Percentiles rank a stretch among this genome's conserved stretches.
phyloP scores from a whole-genome alignment of 2,113 vertebrate species.

The Donacobius atricapilla region DNA sequence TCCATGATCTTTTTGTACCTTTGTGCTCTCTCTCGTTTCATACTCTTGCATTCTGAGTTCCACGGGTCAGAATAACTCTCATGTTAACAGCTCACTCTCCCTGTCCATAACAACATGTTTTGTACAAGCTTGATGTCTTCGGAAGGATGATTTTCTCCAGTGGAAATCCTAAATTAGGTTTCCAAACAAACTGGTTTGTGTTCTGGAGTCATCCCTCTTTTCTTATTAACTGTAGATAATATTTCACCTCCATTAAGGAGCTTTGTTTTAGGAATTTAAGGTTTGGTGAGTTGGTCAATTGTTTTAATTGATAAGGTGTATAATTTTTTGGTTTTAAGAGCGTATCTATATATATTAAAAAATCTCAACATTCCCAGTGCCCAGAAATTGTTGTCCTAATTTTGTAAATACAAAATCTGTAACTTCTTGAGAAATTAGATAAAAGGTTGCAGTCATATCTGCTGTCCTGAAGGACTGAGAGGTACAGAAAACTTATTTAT shows the following conservation, averaged over 20 bases:
- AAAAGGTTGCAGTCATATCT: neutral
- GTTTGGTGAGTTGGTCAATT: neutral
- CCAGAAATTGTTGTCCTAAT: neutral
- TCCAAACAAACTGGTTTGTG: rapidly evolving
- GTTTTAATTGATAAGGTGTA: neutral
- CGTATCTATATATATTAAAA: neutral
- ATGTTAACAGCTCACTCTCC: neutral
- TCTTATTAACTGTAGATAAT: neutral
- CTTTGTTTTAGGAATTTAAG: neutral
- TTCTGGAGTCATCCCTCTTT: neutral
- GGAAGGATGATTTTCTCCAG: neutral
- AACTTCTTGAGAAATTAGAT: neutral
- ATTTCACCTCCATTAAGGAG: neutral
- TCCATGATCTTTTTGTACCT: neutral
- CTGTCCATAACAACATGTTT: neutral
- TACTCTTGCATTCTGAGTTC: neutral
- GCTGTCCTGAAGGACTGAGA: neutral
- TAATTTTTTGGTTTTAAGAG: neutral
- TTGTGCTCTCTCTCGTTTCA: neutral
- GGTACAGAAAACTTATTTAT: neutral
- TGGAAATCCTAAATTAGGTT: neutral
- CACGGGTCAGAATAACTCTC: neutral
- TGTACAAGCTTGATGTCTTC: neutral
- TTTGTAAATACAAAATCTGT: neutral
- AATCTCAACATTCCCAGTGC: neutral